These are phyloP conservation scores for Charina bottae DNA, from an alignment of 2,113 vertebrate genomes.

Conservation along the genomic window DNA sequence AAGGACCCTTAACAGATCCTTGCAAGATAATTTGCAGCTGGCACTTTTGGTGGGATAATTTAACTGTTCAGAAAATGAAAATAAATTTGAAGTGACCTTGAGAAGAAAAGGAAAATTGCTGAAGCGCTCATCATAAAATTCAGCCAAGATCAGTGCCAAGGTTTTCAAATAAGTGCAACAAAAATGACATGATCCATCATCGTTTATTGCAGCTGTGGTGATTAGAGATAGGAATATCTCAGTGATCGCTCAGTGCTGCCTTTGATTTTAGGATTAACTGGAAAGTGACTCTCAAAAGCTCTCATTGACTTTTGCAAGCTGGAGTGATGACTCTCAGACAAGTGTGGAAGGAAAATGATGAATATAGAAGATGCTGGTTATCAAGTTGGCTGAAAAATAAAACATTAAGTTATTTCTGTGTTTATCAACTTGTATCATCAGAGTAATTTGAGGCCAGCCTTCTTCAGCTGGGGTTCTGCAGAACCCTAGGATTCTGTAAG, in stretches of 20 bases:
- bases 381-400: accelerated
- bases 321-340: not conserved
- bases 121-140: not conserved
- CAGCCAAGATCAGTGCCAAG: not conserved
- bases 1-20: not conserved
- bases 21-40: not conserved
- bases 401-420: no score
- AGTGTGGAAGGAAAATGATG: not conserved
- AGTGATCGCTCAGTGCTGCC: not conserved
- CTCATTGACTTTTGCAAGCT: not conserved
- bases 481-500: not conserved
- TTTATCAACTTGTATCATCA: no score
- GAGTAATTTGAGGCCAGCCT: no score
- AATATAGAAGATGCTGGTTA: not conserved
- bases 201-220: not conserved
- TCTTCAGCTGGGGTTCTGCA: no score
- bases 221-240: not conserved
- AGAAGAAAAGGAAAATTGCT: not conserved
- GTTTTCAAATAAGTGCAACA: not conserved
- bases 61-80: not conserved
- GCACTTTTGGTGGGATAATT: not conserved
- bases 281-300: not conserved
- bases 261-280: not conserved
- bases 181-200: not conserved
- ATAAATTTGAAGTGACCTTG: not conserved